Evolutionary conservation across 2,113 vertebrate species (phyloP).

Genomic region (Pelecanoides urinatrix): DNA sequence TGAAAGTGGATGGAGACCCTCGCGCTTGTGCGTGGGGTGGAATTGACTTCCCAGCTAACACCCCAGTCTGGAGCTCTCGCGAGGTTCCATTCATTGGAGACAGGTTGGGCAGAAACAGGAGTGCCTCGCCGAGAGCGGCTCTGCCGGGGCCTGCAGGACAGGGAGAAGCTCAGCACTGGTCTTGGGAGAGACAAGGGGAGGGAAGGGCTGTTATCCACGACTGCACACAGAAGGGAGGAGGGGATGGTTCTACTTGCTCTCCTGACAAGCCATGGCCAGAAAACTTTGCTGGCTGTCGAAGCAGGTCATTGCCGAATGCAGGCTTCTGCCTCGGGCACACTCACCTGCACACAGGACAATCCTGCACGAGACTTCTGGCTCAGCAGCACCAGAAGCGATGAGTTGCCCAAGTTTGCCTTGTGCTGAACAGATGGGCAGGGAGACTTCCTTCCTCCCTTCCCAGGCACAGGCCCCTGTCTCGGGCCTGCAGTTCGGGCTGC

Average conservation of each 20-base stretch:
- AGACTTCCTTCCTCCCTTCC: neutral
- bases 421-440: neutral
- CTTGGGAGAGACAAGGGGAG: neutral
- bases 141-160: fast-evolving
- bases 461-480: neutral
- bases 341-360: neutral
- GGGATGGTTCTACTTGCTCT: neutral
- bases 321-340: neutral
- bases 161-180: neutral
- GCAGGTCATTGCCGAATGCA: neutral
- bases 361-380: fast-evolving
- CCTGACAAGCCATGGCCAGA: neutral
- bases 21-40: neutral
- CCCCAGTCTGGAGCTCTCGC: neutral
- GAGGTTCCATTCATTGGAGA: neutral
- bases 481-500: fast-evolving
- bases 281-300: neutral
- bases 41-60: neutral
- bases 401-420: neutral
- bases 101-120: fast-evolving
- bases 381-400: neutral
- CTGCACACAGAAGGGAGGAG: neutral
- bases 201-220: fast-evolving
- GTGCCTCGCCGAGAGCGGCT: neutral
- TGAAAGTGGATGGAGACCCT: neutral